Evolutionary conservation across 2,113 vertebrate genomes (phyloP).

Genomic region (Acinonyx jubatus): DNA sequence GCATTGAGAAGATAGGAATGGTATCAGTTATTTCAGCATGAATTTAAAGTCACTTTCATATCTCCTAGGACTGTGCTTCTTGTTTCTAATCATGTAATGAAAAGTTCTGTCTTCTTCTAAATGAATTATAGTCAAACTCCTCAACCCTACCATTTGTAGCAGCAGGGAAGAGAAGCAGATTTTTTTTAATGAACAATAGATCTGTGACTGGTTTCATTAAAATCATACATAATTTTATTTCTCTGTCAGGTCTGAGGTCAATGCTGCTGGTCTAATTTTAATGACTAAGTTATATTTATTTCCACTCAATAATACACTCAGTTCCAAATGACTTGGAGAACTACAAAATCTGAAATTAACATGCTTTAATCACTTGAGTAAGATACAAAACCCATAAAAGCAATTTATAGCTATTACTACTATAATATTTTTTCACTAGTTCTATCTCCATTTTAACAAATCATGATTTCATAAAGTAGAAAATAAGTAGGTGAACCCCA

Average conservation of each 20-base stretch:
- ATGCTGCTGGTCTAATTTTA: neutral
- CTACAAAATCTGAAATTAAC: conserved; percentile 42
- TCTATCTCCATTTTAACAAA: conserved; percentile 24
- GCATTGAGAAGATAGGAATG: neutral
- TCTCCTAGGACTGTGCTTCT: neutral
- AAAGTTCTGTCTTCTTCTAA: neutral
- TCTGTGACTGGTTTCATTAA: neutral
- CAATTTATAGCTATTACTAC: conserved; percentile 38
- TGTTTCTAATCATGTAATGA: neutral
- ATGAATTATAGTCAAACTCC: neutral
- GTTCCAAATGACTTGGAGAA: conserved; percentile 16
- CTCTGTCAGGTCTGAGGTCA: neutral
- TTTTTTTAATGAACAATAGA: neutral
- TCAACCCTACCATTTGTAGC: neutral
- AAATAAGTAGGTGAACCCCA: neutral
- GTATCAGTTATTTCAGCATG: neutral
- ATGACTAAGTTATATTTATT: conserved; percentile 43
- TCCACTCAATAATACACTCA: neutral
- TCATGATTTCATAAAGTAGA: conserved; percentile 1
- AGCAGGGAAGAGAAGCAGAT: neutral
- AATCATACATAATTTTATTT: neutral
- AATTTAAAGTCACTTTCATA: neutral
- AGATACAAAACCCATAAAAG: conserved; percentile 43
- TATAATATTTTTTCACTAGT: conserved; percentile 18
- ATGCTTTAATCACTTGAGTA: conserved; percentile 58